These are phyloP conservation scores for Ochotona curzoniae DNA, from an alignment of 2,113 vertebrate genomes.

Conservation along the genomic window DNA sequence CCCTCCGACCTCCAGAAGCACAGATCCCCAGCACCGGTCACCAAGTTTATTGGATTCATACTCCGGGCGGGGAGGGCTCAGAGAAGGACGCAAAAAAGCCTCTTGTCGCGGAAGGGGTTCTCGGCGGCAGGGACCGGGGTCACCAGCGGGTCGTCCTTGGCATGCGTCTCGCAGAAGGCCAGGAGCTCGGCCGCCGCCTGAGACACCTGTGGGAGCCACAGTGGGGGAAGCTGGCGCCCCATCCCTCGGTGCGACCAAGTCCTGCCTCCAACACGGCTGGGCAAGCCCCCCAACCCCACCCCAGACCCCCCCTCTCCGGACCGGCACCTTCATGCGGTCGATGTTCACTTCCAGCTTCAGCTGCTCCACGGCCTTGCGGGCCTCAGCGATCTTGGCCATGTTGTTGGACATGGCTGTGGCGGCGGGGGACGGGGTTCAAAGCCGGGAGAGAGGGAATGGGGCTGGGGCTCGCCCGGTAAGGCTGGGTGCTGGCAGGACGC, in stretches of 20 bases:
- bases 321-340: slow-evolving; percentile 92
- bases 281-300: background rate
- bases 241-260: background rate
- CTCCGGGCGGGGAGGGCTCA: slow-evolving; percentile 74
- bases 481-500: background rate
- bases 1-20: slow-evolving; percentile 39
- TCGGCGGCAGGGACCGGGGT: slow-evolving; percentile 89
- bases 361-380: slow-evolving; percentile 93
- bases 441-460: background rate
- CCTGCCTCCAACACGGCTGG: background rate
- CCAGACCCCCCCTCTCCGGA: background rate
- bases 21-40: background rate
- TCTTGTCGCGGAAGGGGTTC: slow-evolving; percentile 91
- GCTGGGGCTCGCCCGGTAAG: background rate
- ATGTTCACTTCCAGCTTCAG: slow-evolving; percentile 95
- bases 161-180: slow-evolving; percentile 91
- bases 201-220: slow-evolving; percentile 86
- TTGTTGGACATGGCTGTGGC: slow-evolving; percentile 92
- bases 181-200: slow-evolving; percentile 93
- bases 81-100: slow-evolving; percentile 91
- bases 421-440: slow-evolving; percentile 33
- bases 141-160: slow-evolving; percentile 91
- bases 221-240: background rate
- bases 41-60: slow-evolving; percentile 69
- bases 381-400: slow-evolving; percentile 95